Conservation (phyloP, 2,888 invertebrate genomes). For the Myathropa florea region DNA sequence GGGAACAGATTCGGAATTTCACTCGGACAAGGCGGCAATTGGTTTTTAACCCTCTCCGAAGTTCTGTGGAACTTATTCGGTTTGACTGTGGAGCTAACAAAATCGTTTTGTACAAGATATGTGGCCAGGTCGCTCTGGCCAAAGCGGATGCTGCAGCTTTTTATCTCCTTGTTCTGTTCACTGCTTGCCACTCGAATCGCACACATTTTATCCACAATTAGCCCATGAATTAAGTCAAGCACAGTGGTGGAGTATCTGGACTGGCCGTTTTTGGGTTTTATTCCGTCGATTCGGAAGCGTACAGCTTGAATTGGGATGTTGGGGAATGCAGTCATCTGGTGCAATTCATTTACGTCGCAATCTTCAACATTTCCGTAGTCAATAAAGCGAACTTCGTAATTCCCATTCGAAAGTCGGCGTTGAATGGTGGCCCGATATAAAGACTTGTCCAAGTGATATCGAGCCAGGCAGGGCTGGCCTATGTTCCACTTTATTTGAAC, state of each 20-base stretch:
- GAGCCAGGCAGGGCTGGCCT: constrained; percentile 87
- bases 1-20: not conserved
- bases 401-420: constrained; percentile 66
- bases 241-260: constrained; percentile 82
- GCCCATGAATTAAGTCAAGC: constrained; percentile 84
- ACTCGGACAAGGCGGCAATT: not conserved
- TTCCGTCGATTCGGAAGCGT: constrained; percentile 83
- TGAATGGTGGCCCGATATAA: constrained; percentile 85
- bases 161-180: constrained; percentile 72
- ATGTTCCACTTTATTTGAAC: constrained; percentile 81
- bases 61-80: not conserved
- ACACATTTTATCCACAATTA: constrained; percentile 83
- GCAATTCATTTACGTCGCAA: constrained; percentile 83
- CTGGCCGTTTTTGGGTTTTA: constrained; percentile 79
- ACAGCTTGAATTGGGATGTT: constrained; percentile 86
- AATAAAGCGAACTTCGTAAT: constrained; percentile 85
- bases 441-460: constrained; percentile 84
- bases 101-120: constrained; percentile 72
- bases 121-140: constrained; percentile 73
- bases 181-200: constrained; percentile 80
- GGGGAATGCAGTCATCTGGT: constrained; percentile 84
- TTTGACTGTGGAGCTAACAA: constrained; percentile 31
- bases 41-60: not conserved
- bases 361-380: constrained; percentile 92
- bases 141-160: constrained; percentile 75